Conservation (phyloP, 2,797 vertebrate genomes). For the Crypturellus tataupa region DNA sequence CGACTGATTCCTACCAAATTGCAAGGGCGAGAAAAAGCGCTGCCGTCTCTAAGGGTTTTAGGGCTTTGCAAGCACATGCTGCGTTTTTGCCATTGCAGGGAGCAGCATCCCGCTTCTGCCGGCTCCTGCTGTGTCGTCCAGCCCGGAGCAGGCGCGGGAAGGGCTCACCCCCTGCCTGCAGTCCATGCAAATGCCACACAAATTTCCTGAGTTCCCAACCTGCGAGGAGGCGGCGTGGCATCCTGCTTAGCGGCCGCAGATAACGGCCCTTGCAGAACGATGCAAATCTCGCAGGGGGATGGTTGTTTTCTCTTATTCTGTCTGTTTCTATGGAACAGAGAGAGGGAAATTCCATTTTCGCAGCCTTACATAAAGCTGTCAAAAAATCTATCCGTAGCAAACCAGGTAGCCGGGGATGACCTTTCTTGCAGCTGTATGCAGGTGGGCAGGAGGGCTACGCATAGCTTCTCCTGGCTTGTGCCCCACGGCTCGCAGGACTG, state of each 20-base stretch:
- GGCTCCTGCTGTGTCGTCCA: neutral
- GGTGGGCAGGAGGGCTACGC: neutral
- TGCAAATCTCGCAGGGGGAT: neutral
- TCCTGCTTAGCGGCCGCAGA: neutral
- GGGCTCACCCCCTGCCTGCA: neutral
- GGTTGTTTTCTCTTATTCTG: neutral
- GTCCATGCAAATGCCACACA: slow-evolving; percentile 14
- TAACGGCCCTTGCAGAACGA: neutral
- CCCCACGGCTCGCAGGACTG: no score
- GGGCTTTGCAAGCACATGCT: neutral
- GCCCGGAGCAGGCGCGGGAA: neutral
- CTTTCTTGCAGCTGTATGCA: accelerated
- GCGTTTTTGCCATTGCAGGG: neutral
- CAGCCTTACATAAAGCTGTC: neutral
- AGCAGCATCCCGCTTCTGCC: neutral
- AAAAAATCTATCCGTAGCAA: neutral
- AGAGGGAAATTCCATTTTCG: neutral
- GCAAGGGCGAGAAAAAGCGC: neutral
- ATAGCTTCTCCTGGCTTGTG: neutral
- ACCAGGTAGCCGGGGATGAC: accelerated
- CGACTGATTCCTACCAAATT: neutral
- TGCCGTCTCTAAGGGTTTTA: neutral
- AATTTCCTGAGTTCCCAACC: neutral
- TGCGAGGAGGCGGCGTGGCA: accelerated
- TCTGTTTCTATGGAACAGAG: neutral